Percentiles rank a stretch among this genome's conserved stretches.
phyloP scores from a whole-genome alignment of 1,140 invertebrate species.

The Littorina saxatilis region DNA sequence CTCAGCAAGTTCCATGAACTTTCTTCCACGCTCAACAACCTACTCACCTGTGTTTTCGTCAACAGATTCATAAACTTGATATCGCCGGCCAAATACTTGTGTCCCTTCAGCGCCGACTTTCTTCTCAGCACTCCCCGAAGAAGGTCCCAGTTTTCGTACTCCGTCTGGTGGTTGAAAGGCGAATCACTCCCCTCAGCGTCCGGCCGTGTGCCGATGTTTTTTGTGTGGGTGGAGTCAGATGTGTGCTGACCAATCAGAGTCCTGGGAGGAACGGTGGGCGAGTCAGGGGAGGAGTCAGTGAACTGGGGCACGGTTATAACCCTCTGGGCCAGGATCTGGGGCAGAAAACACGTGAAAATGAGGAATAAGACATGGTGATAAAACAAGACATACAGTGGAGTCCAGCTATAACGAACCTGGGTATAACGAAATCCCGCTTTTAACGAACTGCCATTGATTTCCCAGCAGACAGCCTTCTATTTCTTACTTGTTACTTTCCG shows the following conservation, averaged over 20 bases:
- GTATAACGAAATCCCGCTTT: too few species aligned
- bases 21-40: too few species aligned
- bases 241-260: not conserved
- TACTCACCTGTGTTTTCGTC: conserved; percentile 36
- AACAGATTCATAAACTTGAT: conserved; percentile 33
- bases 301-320: not conserved
- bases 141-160: conserved; percentile 36
- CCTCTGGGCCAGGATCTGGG: not conserved
- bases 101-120: not conserved
- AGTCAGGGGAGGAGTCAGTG: conserved; percentile 12
- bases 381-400: too few species aligned
- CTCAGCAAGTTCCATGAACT: too few species aligned
- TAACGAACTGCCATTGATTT: too few species aligned
- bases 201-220: not conserved
- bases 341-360: not conserved
- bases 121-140: not conserved
- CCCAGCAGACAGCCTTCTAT: too few species aligned
- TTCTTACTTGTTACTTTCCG: too few species aligned
- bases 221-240: not conserved
- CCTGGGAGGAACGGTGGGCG: not conserved
- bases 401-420: too few species aligned
- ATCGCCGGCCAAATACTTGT: conserved; percentile 24
- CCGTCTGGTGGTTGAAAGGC: conserved; percentile 13
- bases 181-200: conserved; percentile 32
- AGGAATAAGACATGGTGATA: not conserved